Conservation (phyloP, 1,140 invertebrate species). For the Philopotamus ludificatus region DNA sequence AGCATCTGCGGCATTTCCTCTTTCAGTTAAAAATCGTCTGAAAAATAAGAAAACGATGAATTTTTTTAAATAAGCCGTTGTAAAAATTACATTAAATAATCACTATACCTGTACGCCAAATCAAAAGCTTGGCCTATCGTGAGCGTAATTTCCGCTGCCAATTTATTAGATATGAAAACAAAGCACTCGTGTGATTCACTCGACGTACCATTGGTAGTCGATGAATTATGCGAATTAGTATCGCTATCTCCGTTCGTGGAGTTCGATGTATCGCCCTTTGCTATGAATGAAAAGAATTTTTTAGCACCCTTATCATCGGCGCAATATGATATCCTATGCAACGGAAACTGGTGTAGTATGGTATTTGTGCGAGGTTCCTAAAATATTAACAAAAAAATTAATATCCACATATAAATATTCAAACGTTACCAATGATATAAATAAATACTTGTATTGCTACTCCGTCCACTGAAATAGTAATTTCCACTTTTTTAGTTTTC, state of each 20-base stretch:
- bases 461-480: slow-evolving; percentile 93
- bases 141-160: slow-evolving; percentile 94
- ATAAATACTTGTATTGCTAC: slow-evolving; percentile 82
- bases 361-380: slow-evolving; percentile 65
- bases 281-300: slow-evolving; percentile 94
- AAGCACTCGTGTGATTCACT: slow-evolving; percentile 89
- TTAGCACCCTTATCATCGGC: slow-evolving; percentile 97
- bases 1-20: slow-evolving; percentile 34
- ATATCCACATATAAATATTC: neutral
- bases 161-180: slow-evolving; percentile 94
- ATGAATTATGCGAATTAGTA: neutral
- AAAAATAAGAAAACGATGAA: neutral
- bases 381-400: slow-evolving; percentile 36
- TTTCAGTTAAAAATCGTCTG: slow-evolving; percentile 38
- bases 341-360: slow-evolving; percentile 90
- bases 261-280: slow-evolving; percentile 72
- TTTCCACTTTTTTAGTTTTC: slow-evolving; percentile 90
- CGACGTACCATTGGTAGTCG: slow-evolving; percentile 30
- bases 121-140: slow-evolving; percentile 98
- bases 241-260: slow-evolving; percentile 36
- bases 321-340: slow-evolving; percentile 98
- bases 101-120: slow-evolving; percentile 89
- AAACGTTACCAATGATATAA: neutral
- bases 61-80: neutral
- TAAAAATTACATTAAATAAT: slow-evolving; percentile 6